A percentile compares a stretch with the other conserved stretches of the same genome.
Evolutionary conservation across 1,140 invertebrate genomes (phyloP).

Genomic region (Cydia amplana): DNA sequence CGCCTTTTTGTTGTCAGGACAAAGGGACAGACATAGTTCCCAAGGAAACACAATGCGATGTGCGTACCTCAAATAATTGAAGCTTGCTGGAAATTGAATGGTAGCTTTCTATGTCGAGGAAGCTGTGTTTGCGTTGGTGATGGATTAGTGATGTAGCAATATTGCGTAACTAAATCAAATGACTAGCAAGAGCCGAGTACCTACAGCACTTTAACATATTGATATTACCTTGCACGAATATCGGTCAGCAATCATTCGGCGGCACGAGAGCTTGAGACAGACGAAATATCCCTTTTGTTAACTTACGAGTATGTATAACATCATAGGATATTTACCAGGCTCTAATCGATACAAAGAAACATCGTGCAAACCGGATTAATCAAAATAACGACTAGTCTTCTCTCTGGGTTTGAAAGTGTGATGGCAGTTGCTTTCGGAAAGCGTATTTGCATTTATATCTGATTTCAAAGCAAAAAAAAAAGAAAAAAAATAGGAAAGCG

Average conservation of each 20-base stretch:
- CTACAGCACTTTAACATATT: background rate
- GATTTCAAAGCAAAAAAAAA: too few species aligned
- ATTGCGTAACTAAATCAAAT: background rate
- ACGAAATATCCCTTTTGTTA: background rate
- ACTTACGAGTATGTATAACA: too few species aligned
- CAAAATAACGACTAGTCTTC: too few species aligned
- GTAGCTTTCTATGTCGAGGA: background rate
- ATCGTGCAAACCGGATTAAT: too few species aligned
- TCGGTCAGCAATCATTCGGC: background rate
- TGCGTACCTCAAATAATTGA: slow-evolving; percentile 24
- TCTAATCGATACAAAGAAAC: too few species aligned
- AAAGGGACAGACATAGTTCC: slow-evolving; percentile 26
- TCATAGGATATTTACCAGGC: too few species aligned
- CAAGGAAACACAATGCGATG: slow-evolving; percentile 21
- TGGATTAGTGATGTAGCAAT: slow-evolving; percentile 1
- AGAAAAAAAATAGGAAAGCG: too few species aligned
- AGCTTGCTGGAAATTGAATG: slow-evolving; percentile 10
- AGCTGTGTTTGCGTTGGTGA: slow-evolving; percentile 10
- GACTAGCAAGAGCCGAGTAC: background rate
- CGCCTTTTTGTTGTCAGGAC: slow-evolving; percentile 27
- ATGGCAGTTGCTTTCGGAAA: too few species aligned
- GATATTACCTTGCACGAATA: background rate
- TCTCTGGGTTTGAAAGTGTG: too few species aligned
- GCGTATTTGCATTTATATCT: too few species aligned
- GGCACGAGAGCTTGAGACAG: background rate